A percentile compares a stretch with the other conserved stretches of the same genome.
phyloP scores from a whole-genome alignment of 2,797 vertebrate genomes.

The Scomberomorus guttatus region DNA sequence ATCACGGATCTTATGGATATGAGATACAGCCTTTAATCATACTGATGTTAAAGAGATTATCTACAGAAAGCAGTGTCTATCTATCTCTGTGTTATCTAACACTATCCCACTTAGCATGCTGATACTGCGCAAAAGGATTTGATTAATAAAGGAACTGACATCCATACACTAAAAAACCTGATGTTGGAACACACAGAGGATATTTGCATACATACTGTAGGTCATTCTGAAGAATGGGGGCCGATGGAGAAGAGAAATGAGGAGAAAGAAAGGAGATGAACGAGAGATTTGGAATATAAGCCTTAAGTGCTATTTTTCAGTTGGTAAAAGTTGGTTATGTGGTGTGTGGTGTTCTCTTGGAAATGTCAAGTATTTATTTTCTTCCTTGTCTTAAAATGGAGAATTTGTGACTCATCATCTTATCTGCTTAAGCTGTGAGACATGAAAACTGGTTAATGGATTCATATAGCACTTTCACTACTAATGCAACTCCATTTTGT shows the following conservation, averaged over 20 bases:
- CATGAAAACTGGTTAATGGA: slow-evolving; percentile 40
- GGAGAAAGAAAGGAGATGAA: background rate
- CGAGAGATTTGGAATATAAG: slow-evolving; percentile 25
- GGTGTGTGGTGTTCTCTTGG: background rate
- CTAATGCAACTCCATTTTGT: background rate
- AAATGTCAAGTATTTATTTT: slow-evolving; percentile 34
- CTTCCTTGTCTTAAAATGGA: slow-evolving; percentile 42
- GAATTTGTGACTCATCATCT: slow-evolving; percentile 52
- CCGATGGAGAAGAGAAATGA: slow-evolving; percentile 18
- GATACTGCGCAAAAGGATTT: slow-evolving; percentile 66
- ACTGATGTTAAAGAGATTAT: slow-evolving; percentile 80
- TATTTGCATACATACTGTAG: slow-evolving; percentile 61
- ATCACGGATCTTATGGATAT: slow-evolving; percentile 69
- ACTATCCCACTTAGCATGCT: slow-evolving; percentile 61
- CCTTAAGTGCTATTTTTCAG: slow-evolving; percentile 19
- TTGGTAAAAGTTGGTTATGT: background rate
- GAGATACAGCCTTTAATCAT: slow-evolving; percentile 71
- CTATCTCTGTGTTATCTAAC: slow-evolving; percentile 64
- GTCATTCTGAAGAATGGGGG: slow-evolving; percentile 37
- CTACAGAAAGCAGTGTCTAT: slow-evolving; percentile 58
- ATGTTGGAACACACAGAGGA: slow-evolving; percentile 48
- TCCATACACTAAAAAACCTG: slow-evolving; percentile 50
- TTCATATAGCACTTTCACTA: slow-evolving; percentile 2
- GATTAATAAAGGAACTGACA: slow-evolving; percentile 69
- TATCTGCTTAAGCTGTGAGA: slow-evolving; percentile 22